Base-by-base conservation (phyloP, 2,113 vertebrate species). In the Eudyptes chrysolophus region DNA sequence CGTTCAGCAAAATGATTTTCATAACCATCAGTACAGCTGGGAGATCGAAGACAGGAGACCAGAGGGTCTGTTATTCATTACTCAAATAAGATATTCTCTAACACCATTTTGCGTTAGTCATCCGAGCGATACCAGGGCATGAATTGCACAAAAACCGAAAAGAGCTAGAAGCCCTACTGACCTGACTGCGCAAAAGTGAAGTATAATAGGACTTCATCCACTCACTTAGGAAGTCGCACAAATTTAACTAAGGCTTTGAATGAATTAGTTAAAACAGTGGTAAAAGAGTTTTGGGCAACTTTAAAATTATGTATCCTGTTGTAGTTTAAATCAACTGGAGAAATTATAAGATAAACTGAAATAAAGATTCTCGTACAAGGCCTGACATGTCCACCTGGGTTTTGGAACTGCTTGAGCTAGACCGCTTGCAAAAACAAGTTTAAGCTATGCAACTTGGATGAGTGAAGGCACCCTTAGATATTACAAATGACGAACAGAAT, bases 141-240 rank as follows among this genome's bases (percentile, higher is more conserved):
- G 11, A 68, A 55, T 3, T 48, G 48, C 62, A 42, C 29, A 8
- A 40, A 78, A 51, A 24, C 11, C 8, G 9, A 24, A 21, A 42
- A 51, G 40, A 54, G 38, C 55, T 4, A 25, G 29, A 58, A 70
- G 11, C 68, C 51, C 30, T 14, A 24, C 42, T 18, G 44, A 60
- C 44, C 54, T 2, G 32, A 30, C 8, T 6, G 32, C 22, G 7
- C 52, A 13, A 3, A 25, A 38, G 11, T 3, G 18, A 38, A 34
- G 32, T 9, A 5, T 1, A 7, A 17, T 0, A 12, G 49, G 72
- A 9, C 49, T 18, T 14, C 9, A n/a, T 3, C 30, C n/a, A 7
- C 30, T 1, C n/a, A 7, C 30, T 1, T 3, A 6, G 0, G 4
- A 57, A 26, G 40, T 7, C 22, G 49, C 26, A 29, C 9, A 12